Evolutionary conservation across 2,113 vertebrate species (phyloP).

Genomic region (Setophaga petechia): DNA sequence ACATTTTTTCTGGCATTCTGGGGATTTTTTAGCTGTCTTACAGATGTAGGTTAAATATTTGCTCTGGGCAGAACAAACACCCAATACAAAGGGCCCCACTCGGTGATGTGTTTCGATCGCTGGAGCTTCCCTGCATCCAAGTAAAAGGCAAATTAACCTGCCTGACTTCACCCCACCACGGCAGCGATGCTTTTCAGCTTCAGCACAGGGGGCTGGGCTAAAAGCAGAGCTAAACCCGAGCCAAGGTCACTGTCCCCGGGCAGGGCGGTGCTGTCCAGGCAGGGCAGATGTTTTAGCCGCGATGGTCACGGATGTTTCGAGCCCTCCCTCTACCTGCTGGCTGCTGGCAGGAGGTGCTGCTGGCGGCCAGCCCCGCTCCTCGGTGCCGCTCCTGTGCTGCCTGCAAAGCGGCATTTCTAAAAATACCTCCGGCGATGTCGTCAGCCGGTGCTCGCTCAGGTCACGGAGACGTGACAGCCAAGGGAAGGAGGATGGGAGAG

Average conservation of each 20-base stretch:
- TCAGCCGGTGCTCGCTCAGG: background rate
- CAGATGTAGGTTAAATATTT: conserved; percentile 37
- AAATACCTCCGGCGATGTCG: background rate
- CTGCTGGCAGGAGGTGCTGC: background rate
- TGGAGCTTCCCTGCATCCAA: background rate
- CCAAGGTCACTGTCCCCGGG: background rate
- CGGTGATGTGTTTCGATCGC: background rate
- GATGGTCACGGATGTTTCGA: background rate
- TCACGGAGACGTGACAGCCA: background rate
- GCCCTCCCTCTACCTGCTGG: background rate
- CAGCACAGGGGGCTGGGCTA: background rate
- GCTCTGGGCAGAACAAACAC: background rate
- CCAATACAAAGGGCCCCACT: background rate
- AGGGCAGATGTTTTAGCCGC: background rate
- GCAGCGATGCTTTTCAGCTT: background rate
- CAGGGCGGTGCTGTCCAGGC: rapidly evolving
- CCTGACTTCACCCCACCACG: background rate
- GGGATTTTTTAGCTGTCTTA: background rate
- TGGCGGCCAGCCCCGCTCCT: rapidly evolving
- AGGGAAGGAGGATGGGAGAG: background rate
- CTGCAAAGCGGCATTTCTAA: background rate
- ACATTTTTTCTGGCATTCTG: background rate
- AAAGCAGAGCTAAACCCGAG: background rate
- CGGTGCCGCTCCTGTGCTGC: background rate
- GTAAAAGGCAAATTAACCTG: background rate